A percentile compares a stretch with the other conserved stretches of the same genome.
These are phyloP conservation scores for Tortrix viridana DNA, from an alignment of 2,888 invertebrate genomes.

Conservation along the genomic window DNA sequence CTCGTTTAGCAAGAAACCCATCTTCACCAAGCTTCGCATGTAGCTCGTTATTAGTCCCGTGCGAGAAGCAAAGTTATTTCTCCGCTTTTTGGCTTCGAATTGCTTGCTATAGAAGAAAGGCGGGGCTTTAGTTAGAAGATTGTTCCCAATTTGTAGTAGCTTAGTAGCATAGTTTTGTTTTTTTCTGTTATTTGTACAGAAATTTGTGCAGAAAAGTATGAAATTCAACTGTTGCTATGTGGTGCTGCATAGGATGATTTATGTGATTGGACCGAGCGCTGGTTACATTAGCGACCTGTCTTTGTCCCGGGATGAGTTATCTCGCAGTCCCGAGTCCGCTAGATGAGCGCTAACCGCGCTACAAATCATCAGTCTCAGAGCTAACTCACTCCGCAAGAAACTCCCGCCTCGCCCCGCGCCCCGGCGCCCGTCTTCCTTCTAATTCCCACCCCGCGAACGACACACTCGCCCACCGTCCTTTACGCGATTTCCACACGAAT, in stretches of 20 bases:
- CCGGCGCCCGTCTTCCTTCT: slow-evolving; percentile 55
- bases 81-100: slow-evolving; percentile 20
- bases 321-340: slow-evolving; percentile 58
- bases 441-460: slow-evolving; percentile 63
- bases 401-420: slow-evolving; percentile 48
- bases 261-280: slow-evolving; percentile 11
- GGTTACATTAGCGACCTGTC: slow-evolving; percentile 51
- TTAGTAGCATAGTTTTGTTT: slow-evolving; percentile 10
- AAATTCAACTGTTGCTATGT: slow-evolving; percentile 5
- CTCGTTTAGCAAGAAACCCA: slow-evolving; percentile 35
- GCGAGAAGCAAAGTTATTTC: slow-evolving; percentile 23
- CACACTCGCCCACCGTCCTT: slow-evolving; percentile 50
- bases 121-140: slow-evolving; percentile 16
- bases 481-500: slow-evolving; percentile 63
- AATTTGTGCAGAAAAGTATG: not conserved
- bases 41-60: slow-evolving; percentile 31
- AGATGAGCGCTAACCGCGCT: slow-evolving; percentile 71
- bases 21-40: slow-evolving; percentile 31
- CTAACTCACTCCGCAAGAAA: slow-evolving; percentile 67
- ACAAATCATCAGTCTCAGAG: slow-evolving; percentile 70
- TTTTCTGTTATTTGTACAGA: slow-evolving; percentile 6
- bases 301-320: slow-evolving; percentile 67
- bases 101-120: slow-evolving; percentile 5
- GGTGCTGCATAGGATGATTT: slow-evolving; percentile 28
- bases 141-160: slow-evolving; percentile 20